Base-by-base conservation (phyloP, 2,113 vertebrate species). In the Cheilinus undulatus region DNA sequence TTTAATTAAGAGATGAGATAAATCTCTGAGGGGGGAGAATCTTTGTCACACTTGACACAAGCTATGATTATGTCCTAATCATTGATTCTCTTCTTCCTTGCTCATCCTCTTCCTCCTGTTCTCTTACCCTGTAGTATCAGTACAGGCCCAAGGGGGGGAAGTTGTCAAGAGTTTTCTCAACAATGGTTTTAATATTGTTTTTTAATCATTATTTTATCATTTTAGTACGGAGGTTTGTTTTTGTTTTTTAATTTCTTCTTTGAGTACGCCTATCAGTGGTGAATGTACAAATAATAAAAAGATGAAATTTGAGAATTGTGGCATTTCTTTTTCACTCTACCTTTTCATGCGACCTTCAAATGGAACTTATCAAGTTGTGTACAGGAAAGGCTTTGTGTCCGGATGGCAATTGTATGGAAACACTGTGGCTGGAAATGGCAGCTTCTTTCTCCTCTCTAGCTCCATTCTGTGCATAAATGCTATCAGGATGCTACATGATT, bases 201-300 rank as follows among this genome's bases (percentile, higher is more conserved):
- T 87, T 72, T 84, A 78, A 89, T 90, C 69, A 70, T 89, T 84
- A 91, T 92, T 91, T 90, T 92, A 91, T 91, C 90, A 90, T 92
- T 91, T 92, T 92, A 93, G 91, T 92, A 89, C 85, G 85, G 91
- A 90, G 76, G 81, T 86, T 91, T 86, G 73, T 66, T 87, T 89
- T 77, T 73, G 36, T 77, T 89, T 77, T 86, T 85, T 76, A 40
- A 84, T 88, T 86, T 83, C 69, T 87, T 86, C 83, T 92, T 91
- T 88, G 86, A 89, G 91, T 92, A 92, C 90, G 85, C 92, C 90
- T 92, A 92, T 94, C 90, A 94, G 90, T 94, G 93, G 92, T 94
- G 92, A 94, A 94, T 94, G 93, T 94, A 94, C 88, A 94, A 94
- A 94, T 90, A 93, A 93, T 92, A 93, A 93, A 93, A 92, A 88